Evolutionary conservation across 2,888 invertebrate species (phyloP), one percentile per base, ranked within the genome.

Genomic region (Alcis repandata): DNA sequence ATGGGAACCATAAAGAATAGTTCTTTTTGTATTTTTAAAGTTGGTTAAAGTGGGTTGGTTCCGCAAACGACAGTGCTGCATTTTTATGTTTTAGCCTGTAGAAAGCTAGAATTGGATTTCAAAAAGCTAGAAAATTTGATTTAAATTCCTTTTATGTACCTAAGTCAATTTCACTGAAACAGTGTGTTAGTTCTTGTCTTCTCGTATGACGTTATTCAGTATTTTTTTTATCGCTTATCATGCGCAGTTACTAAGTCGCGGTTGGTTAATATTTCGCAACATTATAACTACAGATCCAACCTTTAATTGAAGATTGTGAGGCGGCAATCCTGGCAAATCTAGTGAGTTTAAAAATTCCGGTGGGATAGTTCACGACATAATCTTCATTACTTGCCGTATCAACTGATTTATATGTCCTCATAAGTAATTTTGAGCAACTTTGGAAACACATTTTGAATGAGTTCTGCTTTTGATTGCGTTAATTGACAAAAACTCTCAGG

Each of bases 301-400:
- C 48, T 73, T 70, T 46, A 69, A 52, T 69, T 72, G 73, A 17
- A 79, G 67, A 77, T 77, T 78, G 41, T 80, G 77, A 40, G 78
- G 76, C 72, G 76, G 77, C 38, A 79, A 63, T 67, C 78, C 77
- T 20, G 75, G 74, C 58, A 76, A 67, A 20, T 79, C 74, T 68
- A 80, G 59, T 0, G 76, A 79, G 32, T 79, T 80, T 72, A 79
- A 79, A 78, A 79, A 79, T 70, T 80, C 78, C 11, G 71, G 27
- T 56, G 79, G 79, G n/a, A 78, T 79, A 82, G 73, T 79, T 79
- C 40, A 76, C 74, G 4, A 71, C 74, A 54, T 79, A 80, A 77
- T 79, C 74, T 67, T 75, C 62, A 43, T 79, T 77, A 63, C 68
- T 78, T 59, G 52, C 73, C 2, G 71, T 53, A 65, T 77, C 75